Percentiles rank a stretch among this genome's conserved stretches.
Evolutionary conservation across 2,888 invertebrate species (phyloP).

Genomic region (Odontocolon sp.): DNA sequence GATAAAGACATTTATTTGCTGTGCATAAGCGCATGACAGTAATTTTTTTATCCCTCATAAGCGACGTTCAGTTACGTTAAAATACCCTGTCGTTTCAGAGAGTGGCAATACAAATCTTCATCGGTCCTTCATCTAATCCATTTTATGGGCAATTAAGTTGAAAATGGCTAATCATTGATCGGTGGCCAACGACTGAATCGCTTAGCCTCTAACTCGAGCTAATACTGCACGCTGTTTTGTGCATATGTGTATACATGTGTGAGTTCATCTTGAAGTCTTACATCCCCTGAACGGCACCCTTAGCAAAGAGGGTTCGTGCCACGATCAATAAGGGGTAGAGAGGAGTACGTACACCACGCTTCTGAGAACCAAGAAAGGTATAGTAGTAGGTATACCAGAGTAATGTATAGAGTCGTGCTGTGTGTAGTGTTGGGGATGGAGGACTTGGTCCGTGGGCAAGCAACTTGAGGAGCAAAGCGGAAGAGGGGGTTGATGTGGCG

Average conservation of each 20-base stretch:
- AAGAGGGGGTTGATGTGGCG: constrained; percentile 1
- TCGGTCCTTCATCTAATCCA: too few relatives aligned
- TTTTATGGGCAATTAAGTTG: too few relatives aligned
- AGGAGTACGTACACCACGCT: constrained; percentile 36
- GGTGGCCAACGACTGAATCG: too few relatives aligned
- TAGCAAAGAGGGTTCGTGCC: constrained; percentile 74
- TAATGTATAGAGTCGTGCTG: constrained; percentile 70
- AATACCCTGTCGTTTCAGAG: too few relatives aligned
- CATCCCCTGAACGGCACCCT: constrained; percentile 34
- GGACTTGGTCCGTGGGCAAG: constrained; percentile 74
- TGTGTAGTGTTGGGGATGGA: constrained; percentile 71
- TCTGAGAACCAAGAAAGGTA: constrained; percentile 42
- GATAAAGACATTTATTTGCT: too few relatives aligned
- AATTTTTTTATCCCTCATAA: too few relatives aligned
- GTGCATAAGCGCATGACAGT: too few relatives aligned
- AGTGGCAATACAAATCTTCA: too few relatives aligned
- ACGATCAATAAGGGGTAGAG: constrained; percentile 77
- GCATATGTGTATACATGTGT: constrained; percentile 13
- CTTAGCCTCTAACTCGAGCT: too few relatives aligned
- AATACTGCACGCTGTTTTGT: too few relatives aligned
- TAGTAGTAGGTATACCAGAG: constrained; percentile 64
- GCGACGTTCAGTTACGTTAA: too few relatives aligned
- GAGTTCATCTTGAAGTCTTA: constrained; percentile 45
- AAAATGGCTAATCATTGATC: too few relatives aligned
- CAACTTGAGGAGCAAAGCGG: constrained; percentile 69